A percentile compares a stretch with the other conserved stretches of the same genome.
phyloP scores from a whole-genome alignment of 2,888 invertebrate genomes.

The Apodemia duryi region DNA sequence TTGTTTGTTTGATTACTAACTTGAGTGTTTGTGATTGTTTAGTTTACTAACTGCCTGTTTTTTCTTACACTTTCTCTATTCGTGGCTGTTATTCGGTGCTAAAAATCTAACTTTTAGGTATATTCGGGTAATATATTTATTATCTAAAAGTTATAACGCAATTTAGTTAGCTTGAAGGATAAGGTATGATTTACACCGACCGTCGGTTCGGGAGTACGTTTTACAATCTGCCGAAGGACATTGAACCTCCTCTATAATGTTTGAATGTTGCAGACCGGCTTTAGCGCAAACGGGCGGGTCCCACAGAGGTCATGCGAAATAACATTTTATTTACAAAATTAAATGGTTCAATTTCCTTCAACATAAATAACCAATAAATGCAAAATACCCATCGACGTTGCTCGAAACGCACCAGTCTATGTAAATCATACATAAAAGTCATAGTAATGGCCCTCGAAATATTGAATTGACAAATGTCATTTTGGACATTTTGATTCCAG shows the following conservation, averaged over 20 bases:
- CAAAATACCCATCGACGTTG: neutral
- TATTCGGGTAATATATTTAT: constrained; percentile 38
- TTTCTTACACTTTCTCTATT: constrained; percentile 42
- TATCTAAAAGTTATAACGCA: constrained; percentile 47
- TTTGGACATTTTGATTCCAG: constrained; percentile 54
- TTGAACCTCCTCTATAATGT: no score
- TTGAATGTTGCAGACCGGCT: no score
- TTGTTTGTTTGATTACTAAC: constrained; percentile 20
- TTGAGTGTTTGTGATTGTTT: constrained; percentile 27
- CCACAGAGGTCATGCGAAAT: no score
- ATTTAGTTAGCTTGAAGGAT: constrained; percentile 42
- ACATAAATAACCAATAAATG: no score
- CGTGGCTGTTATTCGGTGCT: constrained; percentile 66
- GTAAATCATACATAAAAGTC: neutral
- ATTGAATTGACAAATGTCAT: constrained; percentile 61
- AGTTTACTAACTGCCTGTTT: constrained; percentile 60
- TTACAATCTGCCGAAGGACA: no score
- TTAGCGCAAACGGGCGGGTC: no score
- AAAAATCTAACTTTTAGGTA: constrained; percentile 44
- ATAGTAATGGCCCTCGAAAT: constrained; percentile 43
- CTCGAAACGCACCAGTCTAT: neutral
- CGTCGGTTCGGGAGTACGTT: no score
- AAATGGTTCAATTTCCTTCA: neutral
- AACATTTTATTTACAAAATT: no score
- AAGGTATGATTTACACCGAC: neutral